Evolutionary conservation across 2,797 vertebrate genomes (phyloP), one percentile per base, ranked within the genome.

Genomic region (Florisuga fusca): DNA sequence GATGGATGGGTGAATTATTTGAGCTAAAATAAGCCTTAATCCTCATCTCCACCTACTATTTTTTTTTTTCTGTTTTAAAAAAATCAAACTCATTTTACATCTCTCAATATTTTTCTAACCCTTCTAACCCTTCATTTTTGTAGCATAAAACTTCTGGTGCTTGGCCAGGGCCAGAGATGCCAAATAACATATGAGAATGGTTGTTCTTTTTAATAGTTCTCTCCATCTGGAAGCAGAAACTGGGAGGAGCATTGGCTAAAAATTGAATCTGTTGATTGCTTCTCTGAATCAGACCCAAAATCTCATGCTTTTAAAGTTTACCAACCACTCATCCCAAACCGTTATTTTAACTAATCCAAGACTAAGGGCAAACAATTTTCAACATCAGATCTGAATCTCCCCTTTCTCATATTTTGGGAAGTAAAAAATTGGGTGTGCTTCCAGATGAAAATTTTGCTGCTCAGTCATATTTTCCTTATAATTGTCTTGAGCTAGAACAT

Each of bases 11-110:
- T 64, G 61, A 93, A 86, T 75, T 73, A 77, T 64, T 33, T 79
- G 43, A 78, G 63, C 48, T 90, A 93, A 95, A 95, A 75, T 81
- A 85, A 59, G 62, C 69, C 17, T 71, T 94, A 87, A 93, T 79
- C 38, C 66, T 14, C 27, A 67, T 48, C 78, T 92, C 76, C 38
- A 50, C 36, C 50, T 48, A 68, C 12, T 12, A 36, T 59, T 25
- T 62, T 33, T 21, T n/a, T 61, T 53, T 45, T 11, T 13, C 23
- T 59, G n/a, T 45, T 9, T 3, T 43, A 45, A 45, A 50, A 43
- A 31, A 63, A 79, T 73, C 22, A 88, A 63, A 87, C 18, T 75
- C 91, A 20, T 4, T 83, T 80, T 48, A 75, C 23, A 38, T 66
- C 62, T 83, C 87, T 53, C 0, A 0, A 9, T 48, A 51, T 41